Base-by-base conservation (phyloP, 2,797 vertebrate species). In the Leucoraja ocellata region DNA sequence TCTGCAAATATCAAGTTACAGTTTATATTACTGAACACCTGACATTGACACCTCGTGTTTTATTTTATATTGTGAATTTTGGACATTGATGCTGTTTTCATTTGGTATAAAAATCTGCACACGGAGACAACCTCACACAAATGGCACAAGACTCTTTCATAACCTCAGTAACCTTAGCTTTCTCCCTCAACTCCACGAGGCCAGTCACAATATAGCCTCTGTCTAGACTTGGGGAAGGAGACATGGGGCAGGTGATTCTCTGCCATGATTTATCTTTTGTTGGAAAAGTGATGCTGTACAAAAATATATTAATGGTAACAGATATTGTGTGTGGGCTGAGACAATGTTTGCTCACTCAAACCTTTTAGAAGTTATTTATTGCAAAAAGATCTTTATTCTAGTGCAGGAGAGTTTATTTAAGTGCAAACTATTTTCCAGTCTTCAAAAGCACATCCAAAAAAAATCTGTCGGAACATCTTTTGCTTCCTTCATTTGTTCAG, bases 21-120 rank as follows among this genome's bases (percentile, higher is more conserved):
- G 90, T 25, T 92, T 92, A 54, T 74, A 76, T 92, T 74, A 92
- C 71, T 54, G 90, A 76, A 74, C 71, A 25, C 36, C 71, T 92
- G 90, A 73, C 74, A 73, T 88, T 88, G 68, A 92, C 68, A 92
- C 90, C 71, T 46, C 54, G 54, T 14, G 39, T 28, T 71, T 74
- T 16, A 92, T 92, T 76, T 92, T 46, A 46, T 16, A 18, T 25
- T 92, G 90, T 76, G 23, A 36, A 92, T 54, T 74, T 92, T 92
- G 32, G 90, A 92, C 68, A 73, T 21, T 10, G 54, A 28, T 54
- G 36, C 39, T 92, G 76, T 92, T 54, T 54, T 76, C 71, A 92
- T 76, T 73, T 73, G 71, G 32, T 9, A 39, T 21, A 54, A 74
- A 91, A 68, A 91, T 54, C 71, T 91, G 63, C 63, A 90, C 16